These are phyloP conservation scores for Eupithecia pulchellata DNA, from an alignment of 2,888 invertebrate species.

Conservation along the genomic window DNA sequence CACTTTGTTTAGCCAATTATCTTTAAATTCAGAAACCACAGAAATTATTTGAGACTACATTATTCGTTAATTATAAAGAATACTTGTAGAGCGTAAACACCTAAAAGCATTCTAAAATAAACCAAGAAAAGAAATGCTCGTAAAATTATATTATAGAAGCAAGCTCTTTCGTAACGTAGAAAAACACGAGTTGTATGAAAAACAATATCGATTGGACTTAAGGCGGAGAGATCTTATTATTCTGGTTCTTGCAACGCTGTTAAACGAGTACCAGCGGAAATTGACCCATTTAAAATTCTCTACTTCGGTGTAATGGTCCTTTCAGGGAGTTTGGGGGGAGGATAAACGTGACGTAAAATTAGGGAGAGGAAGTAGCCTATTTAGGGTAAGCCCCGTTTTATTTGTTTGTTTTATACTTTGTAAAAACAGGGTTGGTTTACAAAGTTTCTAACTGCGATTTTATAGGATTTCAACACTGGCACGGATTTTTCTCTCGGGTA, in stretches of 20 bases:
- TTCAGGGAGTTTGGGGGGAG: conserved; percentile 11
- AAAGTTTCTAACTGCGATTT: neutral
- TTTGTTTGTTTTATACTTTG: conserved; percentile 7
- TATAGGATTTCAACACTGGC: neutral
- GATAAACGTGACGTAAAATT: conserved; percentile 16
- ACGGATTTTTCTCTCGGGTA: too few species aligned
- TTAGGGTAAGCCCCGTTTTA: conserved; percentile 5
- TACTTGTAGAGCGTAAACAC: too few species aligned
- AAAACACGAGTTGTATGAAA: conserved; percentile 17
- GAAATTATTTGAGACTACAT: neutral
- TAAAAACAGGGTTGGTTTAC: neutral
- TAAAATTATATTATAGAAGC: conserved; percentile 12
- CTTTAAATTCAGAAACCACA: neutral
- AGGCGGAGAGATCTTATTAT: conserved; percentile 12
- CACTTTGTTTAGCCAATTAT: neutral
- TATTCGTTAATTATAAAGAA: too few species aligned
- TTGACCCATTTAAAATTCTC: conserved; percentile 12
- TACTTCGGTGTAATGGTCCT: neutral
- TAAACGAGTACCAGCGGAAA: conserved; percentile 14
- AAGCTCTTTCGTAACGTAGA: conserved; percentile 10
- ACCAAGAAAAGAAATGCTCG: neutral
- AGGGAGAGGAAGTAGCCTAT: conserved; percentile 12
- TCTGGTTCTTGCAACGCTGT: conserved; percentile 7
- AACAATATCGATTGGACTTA: conserved; percentile 24
- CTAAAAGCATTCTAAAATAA: neutral